Percentiles rank a stretch among this genome's conserved stretches.
phyloP scores from a whole-genome alignment of 1,140 invertebrate species.

The Pemphigus obesinymphae region DNA sequence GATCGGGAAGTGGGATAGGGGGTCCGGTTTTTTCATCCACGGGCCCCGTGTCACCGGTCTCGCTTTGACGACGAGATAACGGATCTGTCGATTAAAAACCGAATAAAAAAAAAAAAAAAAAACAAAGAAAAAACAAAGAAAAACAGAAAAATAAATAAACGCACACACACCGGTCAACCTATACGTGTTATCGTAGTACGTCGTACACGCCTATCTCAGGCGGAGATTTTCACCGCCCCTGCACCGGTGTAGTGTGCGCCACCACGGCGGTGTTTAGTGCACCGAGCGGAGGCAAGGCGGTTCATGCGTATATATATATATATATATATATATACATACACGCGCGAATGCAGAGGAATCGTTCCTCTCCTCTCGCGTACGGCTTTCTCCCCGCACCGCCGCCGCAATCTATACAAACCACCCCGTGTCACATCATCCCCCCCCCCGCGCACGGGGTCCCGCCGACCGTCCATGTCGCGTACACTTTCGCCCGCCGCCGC shows the following conservation, averaged over 20 bases:
- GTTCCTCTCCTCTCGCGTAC: too few species aligned
- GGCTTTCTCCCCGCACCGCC: not conserved
- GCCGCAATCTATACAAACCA: not conserved
- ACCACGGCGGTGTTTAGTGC: not conserved
- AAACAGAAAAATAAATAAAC: not conserved
- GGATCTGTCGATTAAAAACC: slow-evolving; percentile 11
- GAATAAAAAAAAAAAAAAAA: not conserved
- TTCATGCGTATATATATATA: too few species aligned
- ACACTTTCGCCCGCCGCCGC: not conserved
- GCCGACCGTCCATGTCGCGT: not conserved
- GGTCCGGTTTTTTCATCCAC: not conserved
- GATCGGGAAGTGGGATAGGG: not conserved
- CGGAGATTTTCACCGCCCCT: not conserved
- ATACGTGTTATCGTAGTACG: too few species aligned
- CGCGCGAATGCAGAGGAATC: not conserved
- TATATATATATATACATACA: too few species aligned
- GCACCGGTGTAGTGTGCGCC: not conserved
- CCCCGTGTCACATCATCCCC: not conserved
- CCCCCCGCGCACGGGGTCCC: not conserved
- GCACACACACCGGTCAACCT: not conserved
- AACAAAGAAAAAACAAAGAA: not conserved
- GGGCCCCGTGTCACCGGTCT: not conserved
- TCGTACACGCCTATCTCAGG: not conserved
- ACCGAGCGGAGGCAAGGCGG: not conserved
- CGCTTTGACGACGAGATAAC: not conserved